Percentiles rank a stretch among this genome's conserved stretches.
These are phyloP conservation scores for Thereva unica DNA, from an alignment of 2,888 invertebrate species.

Conservation along the genomic window DNA sequence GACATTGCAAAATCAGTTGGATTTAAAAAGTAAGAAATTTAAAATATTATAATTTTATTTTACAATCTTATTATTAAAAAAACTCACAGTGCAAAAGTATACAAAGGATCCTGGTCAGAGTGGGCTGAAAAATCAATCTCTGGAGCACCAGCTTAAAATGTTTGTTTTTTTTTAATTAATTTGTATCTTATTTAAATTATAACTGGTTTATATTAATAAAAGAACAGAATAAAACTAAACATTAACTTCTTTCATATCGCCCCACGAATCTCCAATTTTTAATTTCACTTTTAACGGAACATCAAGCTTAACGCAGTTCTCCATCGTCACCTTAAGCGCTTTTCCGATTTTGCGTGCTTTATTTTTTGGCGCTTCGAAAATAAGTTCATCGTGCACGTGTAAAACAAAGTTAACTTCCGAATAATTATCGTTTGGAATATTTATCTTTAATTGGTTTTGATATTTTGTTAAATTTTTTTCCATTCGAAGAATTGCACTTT, in stretches of 20 bases:
- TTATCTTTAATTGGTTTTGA: conserved; percentile 45
- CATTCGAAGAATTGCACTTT: conserved; percentile 83
- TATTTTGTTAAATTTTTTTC: conserved; percentile 62
- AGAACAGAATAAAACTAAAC: conserved; percentile 8
- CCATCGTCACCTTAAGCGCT: conserved; percentile 79
- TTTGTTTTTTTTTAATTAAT: conserved; percentile 10
- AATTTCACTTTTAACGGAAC: conserved; percentile 89
- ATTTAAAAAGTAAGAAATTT: conserved; percentile 50
- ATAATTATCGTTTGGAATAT: conserved; percentile 37
- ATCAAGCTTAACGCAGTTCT: conserved; percentile 69
- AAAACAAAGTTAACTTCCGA: conserved; percentile 71
- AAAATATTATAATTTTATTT: conserved; percentile 36
- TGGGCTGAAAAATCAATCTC: conserved; percentile 52
- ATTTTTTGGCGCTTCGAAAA: conserved; percentile 79
- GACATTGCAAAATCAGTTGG: conserved; percentile 57
- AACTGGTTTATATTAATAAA: conserved; percentile 11
- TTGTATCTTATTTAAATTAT: neutral
- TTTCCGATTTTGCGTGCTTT: conserved; percentile 64
- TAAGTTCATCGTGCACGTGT: conserved; percentile 94
- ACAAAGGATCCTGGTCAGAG: conserved; percentile 57
- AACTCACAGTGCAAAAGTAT: conserved; percentile 51
- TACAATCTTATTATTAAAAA: neutral
- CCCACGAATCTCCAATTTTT: conserved; percentile 83
- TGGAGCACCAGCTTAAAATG: conserved; percentile 43
- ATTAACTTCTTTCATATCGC: conserved; percentile 55